Evolutionary conservation across 2,113 vertebrate genomes (phyloP).

Genomic region (Saguinus midas): DNA sequence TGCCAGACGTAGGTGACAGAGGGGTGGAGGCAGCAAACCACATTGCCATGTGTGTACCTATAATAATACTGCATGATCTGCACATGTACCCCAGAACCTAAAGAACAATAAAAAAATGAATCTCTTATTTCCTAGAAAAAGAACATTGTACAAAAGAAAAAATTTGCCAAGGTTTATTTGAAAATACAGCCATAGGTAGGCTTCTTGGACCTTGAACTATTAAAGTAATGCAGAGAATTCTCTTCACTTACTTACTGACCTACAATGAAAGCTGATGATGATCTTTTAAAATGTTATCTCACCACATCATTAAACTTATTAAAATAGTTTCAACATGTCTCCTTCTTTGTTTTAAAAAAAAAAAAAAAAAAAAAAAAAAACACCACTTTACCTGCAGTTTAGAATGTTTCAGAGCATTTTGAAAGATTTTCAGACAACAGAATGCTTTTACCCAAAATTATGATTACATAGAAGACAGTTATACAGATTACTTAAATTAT

Average conservation of each 20-base stretch:
- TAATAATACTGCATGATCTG: no score
- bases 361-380: background rate
- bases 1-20: no score
- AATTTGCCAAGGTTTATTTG: slow-evolving; percentile 27
- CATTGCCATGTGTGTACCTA: no score
- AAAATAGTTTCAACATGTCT: slow-evolving; percentile 63
- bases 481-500: slow-evolving; percentile 53
- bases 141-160: slow-evolving; percentile 8
- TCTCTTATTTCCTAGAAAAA: slow-evolving; percentile 9
- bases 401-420: slow-evolving; percentile 49
- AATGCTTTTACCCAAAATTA: slow-evolving; percentile 25
- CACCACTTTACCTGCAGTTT: background rate
- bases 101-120: no score
- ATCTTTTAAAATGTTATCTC: slow-evolving; percentile 75
- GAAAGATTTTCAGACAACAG: slow-evolving; percentile 61
- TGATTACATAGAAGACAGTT: background rate
- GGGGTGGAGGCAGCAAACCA: no score
- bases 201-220: slow-evolving; percentile 12
- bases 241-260: slow-evolving; percentile 25
- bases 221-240: slow-evolving; percentile 37
- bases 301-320: slow-evolving; percentile 53
- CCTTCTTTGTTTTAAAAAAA: background rate
- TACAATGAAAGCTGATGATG: background rate
- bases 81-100: no score
- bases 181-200: background rate